Evolutionary conservation across 2,888 invertebrate species (phyloP).

Genomic region (Acanthosoma haemorrhoidale): DNA sequence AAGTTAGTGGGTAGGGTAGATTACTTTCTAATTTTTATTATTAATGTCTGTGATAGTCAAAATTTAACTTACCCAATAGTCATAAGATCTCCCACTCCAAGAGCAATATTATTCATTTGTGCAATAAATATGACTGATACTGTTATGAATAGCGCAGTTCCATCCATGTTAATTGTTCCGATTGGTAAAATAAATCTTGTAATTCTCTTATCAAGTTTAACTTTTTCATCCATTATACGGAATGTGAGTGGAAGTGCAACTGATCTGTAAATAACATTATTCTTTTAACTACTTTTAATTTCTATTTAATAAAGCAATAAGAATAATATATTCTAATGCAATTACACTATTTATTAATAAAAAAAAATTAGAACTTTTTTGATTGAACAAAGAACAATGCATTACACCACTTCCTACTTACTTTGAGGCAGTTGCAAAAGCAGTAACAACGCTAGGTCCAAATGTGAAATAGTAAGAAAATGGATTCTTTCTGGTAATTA

Average conservation of each 20-base stretch:
- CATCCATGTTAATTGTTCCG: constrained; percentile 90
- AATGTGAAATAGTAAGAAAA: constrained; percentile 79
- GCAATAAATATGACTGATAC: constrained; percentile 83
- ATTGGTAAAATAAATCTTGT: constrained; percentile 84
- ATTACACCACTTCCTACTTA: constrained; percentile 51
- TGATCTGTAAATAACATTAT: constrained; percentile 65
- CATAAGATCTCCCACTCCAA: constrained; percentile 77
- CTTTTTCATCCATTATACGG: constrained; percentile 76
- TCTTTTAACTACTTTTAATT: too few relatives aligned
- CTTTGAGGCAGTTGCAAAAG: constrained; percentile 88
- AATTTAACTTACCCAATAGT: constrained; percentile 68
- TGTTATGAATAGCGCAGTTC: constrained; percentile 81
- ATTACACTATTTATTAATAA: too few relatives aligned
- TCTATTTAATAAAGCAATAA: too few relatives aligned
- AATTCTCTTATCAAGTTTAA: constrained; percentile 72
- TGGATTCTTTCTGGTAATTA: constrained; percentile 74
- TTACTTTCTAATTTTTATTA: too few relatives aligned
- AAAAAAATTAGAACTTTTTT: not conserved
- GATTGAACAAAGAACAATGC: not conserved
- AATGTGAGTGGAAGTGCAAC: constrained; percentile 86
- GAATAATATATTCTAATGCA: too few relatives aligned
- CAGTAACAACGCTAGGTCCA: constrained; percentile 77
- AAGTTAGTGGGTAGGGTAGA: too few relatives aligned
- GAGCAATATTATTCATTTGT: constrained; percentile 73
- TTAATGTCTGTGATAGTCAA: not conserved